phyloP scores from a whole-genome alignment of 2,888 invertebrate genomes.

The Crepidodera aurea region DNA sequence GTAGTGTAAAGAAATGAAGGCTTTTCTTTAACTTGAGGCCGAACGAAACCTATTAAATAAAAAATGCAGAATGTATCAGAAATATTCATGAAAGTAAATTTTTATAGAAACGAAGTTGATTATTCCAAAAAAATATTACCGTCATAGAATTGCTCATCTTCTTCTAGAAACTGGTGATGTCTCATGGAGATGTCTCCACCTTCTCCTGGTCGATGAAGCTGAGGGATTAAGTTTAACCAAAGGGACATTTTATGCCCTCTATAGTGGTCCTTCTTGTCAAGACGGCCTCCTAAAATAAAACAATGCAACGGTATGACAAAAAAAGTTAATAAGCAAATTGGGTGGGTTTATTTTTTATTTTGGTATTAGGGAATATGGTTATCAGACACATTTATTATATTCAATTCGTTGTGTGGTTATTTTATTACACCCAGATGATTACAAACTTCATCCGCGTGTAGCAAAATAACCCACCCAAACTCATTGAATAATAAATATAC shows the following conservation, averaged over 20 bases:
- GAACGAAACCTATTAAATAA: constrained; percentile 70
- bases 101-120: too few relatives aligned
- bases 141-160: constrained; percentile 80
- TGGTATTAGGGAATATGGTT: too few relatives aligned
- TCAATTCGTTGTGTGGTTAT: too few relatives aligned
- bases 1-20: constrained; percentile 70
- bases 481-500: too few relatives aligned
- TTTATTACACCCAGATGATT: too few relatives aligned
- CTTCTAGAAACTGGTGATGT: constrained; percentile 87
- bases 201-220: constrained; percentile 84
- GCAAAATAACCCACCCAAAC: too few relatives aligned
- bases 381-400: too few relatives aligned
- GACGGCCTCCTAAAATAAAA: constrained; percentile 72
- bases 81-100: background rate
- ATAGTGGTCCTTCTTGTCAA: constrained; percentile 88
- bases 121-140: too few relatives aligned
- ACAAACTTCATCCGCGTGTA: too few relatives aligned
- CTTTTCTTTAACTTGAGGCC: constrained; percentile 74
- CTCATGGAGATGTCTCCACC: constrained; percentile 82
- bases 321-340: background rate
- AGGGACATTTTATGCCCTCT: constrained; percentile 92
- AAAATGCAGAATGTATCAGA: background rate
- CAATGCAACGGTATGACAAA: background rate
- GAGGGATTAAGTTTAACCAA: constrained; percentile 86
- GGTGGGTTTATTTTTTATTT: too few relatives aligned